These are phyloP conservation scores for Sceloporus tristichus DNA, from an alignment of 2,113 vertebrate species.

Conservation along the genomic window DNA sequence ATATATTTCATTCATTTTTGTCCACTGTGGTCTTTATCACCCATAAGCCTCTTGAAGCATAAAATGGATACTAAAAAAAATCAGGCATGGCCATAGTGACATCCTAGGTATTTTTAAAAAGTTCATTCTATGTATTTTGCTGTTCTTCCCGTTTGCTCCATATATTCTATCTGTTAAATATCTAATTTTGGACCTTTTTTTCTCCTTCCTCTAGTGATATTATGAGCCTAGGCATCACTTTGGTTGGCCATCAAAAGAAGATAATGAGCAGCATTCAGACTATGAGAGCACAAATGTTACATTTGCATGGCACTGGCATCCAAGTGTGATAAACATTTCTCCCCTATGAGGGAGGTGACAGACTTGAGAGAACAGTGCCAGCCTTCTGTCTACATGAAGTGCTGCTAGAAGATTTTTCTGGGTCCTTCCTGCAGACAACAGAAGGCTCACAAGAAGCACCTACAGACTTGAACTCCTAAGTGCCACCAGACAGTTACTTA, in stretches of 20 bases:
- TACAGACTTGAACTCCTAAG: conserved; percentile 90
- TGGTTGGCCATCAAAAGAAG: conserved; percentile 99
- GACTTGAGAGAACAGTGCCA: conserved; percentile 82
- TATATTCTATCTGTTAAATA: conserved; percentile 61
- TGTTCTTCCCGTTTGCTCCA: conserved; percentile 44
- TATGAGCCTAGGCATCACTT: conserved; percentile 97
- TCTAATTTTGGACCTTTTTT: conserved; percentile 77
- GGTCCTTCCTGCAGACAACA: conserved; percentile 81
- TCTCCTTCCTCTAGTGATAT: conserved; percentile 90
- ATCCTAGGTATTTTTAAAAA: background rate
- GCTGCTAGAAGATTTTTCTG: conserved; percentile 85
- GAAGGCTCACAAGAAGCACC: conserved; percentile 85
- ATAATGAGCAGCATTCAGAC: conserved; percentile 99
- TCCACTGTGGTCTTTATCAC: background rate
- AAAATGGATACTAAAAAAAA: background rate
- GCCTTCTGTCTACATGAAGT: conserved; percentile 83
- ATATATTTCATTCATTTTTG: background rate
- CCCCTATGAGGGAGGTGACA: conserved; percentile 75
- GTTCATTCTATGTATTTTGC: conserved; percentile 26
- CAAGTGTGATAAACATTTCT: conserved; percentile 90
- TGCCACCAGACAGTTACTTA: conserved; percentile 84
- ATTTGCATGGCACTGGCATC: conserved; percentile 96
- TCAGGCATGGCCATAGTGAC: background rate
- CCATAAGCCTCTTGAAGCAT: background rate
- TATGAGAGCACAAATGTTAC: conserved; percentile 98